phyloP scores from a whole-genome alignment of 2,113 vertebrate species.

The Toxostoma redivivum region DNA sequence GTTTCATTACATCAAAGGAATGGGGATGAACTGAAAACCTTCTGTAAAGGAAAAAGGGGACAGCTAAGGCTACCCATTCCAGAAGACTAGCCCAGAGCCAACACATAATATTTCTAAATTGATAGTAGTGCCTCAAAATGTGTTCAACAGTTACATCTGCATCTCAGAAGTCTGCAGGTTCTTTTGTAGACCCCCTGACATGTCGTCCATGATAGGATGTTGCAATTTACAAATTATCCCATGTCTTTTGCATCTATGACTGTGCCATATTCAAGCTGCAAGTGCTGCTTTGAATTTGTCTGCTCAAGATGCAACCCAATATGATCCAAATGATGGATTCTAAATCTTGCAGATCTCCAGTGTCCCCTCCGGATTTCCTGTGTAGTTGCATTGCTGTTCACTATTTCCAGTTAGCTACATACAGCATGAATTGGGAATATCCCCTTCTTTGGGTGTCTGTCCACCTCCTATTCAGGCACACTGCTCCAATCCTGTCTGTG shows the following conservation, averaged over 20 bases:
- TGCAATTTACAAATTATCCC: not conserved
- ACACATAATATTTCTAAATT: not conserved
- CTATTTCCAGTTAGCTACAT: not conserved
- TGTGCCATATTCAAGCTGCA: not conserved
- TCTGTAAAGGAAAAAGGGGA: not conserved
- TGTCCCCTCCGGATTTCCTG: not conserved
- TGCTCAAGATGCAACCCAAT: not conserved
- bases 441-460: not conserved
- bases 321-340: not conserved
- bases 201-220: not conserved
- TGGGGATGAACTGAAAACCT: not conserved
- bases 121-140: not conserved
- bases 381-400: not conserved
- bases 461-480: not conserved
- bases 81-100: not conserved
- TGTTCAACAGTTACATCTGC: not conserved
- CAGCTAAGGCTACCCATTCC: not conserved
- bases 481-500: not conserved
- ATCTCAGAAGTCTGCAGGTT: not conserved
- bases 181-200: not conserved
- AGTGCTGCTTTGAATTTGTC: not conserved
- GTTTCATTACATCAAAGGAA: not conserved
- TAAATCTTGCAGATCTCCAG: not conserved
- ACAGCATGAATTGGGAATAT: not conserved
- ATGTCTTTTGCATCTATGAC: not conserved